Percentiles rank a stretch among this genome's conserved stretches.
phyloP scores from a whole-genome alignment of 1,140 invertebrate genomes.

The Bombus waltoni region DNA sequence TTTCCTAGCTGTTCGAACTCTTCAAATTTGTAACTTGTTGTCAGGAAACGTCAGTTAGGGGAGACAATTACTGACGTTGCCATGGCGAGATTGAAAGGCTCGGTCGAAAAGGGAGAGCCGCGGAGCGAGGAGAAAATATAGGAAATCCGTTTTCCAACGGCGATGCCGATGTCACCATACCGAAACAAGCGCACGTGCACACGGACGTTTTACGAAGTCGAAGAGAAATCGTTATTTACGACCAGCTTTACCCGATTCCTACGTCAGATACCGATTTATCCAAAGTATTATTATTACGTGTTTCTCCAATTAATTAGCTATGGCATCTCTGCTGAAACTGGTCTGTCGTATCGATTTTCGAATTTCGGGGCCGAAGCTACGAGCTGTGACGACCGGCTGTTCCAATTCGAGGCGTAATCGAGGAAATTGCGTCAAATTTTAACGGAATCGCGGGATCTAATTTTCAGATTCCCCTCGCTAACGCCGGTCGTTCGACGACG shows the following conservation, averaged over 20 bases:
- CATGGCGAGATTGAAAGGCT: neutral
- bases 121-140: neutral
- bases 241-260: too few relatives aligned
- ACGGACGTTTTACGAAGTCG: neutral
- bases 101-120: neutral
- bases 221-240: slow-evolving; percentile 18
- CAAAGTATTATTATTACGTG: neutral
- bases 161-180: neutral
- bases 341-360: slow-evolving; percentile 9
- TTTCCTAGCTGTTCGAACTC: neutral
- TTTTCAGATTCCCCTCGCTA: slow-evolving; percentile 17
- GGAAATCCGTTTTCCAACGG: slow-evolving; percentile 14
- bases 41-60: slow-evolving; percentile 14
- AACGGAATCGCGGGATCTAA: slow-evolving; percentile 33
- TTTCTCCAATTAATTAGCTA: slow-evolving; percentile 14
- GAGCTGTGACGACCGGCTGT: neutral
- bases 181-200: neutral
- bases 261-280: neutral
- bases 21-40: slow-evolving; percentile 17
- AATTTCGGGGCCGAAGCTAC: neutral
- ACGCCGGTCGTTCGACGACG: neutral
- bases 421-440: slow-evolving; percentile 44
- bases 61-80: slow-evolving; percentile 15
- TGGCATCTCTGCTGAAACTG: neutral
- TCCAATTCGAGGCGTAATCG: slow-evolving; percentile 38